phyloP scores from a whole-genome alignment of 2,888 invertebrate genomes.

The Habroteleia sp. region DNA sequence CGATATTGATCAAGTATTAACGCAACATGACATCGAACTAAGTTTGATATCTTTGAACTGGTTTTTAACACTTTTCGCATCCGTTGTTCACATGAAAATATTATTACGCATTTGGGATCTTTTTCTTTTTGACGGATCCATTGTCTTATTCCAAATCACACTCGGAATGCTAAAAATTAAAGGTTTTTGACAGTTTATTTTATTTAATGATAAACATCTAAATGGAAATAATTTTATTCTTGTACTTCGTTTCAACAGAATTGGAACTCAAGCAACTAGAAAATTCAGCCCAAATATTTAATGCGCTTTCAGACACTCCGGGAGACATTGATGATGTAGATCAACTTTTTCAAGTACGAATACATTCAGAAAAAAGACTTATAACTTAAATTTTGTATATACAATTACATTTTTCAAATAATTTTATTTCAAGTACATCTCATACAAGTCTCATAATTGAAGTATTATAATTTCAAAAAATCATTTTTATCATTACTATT shows the following conservation, averaged over 20 bases:
- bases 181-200: too few species aligned
- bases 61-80: slow-evolving; percentile 98
- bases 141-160: slow-evolving; percentile 96
- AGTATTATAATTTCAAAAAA: too few species aligned
- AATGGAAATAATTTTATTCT: too few species aligned
- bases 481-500: too few species aligned
- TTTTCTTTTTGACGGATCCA: slow-evolving; percentile 97
- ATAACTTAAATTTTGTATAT: too few species aligned
- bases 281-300: slow-evolving; percentile 99
- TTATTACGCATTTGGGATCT: slow-evolving; percentile 97
- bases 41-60: slow-evolving; percentile 98
- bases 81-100: slow-evolving; percentile 97
- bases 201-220: too few species aligned
- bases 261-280: slow-evolving; percentile 91
- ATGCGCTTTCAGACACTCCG: slow-evolving; percentile 97
- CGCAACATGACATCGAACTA: slow-evolving; percentile 96
- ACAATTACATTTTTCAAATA: too few species aligned
- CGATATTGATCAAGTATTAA: slow-evolving; percentile 93
- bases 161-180: slow-evolving; percentile 95
- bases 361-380: too few species aligned
- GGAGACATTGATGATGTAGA: slow-evolving; percentile 96
- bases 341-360: slow-evolving; percentile 87
- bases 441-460: too few species aligned
- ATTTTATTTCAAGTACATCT: too few species aligned
- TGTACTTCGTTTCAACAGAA: slow-evolving; percentile 82